Base-by-base conservation (phyloP, 1,140 invertebrate species). In the Gonioctena quinquepunctata region DNA sequence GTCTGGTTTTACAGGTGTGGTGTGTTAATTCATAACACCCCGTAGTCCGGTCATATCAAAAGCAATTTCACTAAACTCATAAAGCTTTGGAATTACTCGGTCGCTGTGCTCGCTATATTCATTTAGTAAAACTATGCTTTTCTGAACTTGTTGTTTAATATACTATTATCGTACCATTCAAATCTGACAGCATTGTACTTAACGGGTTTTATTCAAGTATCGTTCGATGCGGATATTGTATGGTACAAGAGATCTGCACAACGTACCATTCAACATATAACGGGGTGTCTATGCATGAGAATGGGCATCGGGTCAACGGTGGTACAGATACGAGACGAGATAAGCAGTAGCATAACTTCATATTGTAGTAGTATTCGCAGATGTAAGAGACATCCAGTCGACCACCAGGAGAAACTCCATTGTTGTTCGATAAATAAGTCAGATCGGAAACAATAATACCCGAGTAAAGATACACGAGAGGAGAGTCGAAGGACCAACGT, bases 201-300 rank as follows among this genome's bases (percentile, higher is more conserved):
- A 42, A 42, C 13, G 33, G 33, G 11, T 42, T n/a, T 42, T 42
- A 42, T 42, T 42, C 16, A 3, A 42, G 4, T 3, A 42, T 13
- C 33, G 33, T 42, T 42, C 33, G 3, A 2, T n/a, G 33, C 33
- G 33, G 7, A 8, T 42, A 3, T n/a, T n/a, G n/a, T n/a, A n/a
- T n/a, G n/a, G n/a, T n/a, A n/a, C n/a, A n/a, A n/a, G n/a, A n/a
- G n/a, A n/a, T n/a, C 13, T n/a, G 13, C 33, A 42, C 13, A n/a
- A 42, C 11, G 33, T 42, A 42, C 33, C 33, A 42, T 42, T 42
- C 33, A 42, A n/a, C 33, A 54, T 23, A 54, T 54, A 54, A 54
- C 52, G 52, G 52, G 52, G 52, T 54, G 52, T 54, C 13, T 54
- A 54, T 54, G 52, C 52, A 54, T 54, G 52, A 54, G 52, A 54